phyloP scores from a whole-genome alignment of 64 coral and sea anemone genomes.

The Anthopleura sola region DNA sequence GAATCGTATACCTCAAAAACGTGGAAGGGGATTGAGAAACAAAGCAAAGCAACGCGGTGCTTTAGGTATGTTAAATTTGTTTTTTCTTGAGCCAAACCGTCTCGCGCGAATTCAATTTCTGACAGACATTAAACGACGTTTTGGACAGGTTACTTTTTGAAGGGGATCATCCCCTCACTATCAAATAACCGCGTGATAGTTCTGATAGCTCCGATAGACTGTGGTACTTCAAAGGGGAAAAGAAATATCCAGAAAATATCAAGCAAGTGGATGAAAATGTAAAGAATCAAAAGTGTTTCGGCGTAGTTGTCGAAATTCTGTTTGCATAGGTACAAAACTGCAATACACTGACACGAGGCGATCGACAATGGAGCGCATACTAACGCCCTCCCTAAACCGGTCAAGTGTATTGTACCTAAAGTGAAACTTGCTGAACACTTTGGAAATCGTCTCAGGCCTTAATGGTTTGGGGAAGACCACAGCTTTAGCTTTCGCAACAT shows the following conservation, averaged over 20 bases:
- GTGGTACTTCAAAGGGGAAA: conserved; percentile 28
- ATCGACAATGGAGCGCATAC: conserved; percentile 4
- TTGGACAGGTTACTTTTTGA: conserved; percentile 63
- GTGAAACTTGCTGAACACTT: conserved; percentile 1
- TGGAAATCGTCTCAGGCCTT: conserved; percentile 17
- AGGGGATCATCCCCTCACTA: conserved; percentile 52
- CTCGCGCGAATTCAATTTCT: conserved; percentile 59
- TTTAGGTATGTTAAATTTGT: conserved; percentile 83
- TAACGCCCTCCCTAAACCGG: conserved; percentile 27
- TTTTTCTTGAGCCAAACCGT: conserved; percentile 58
- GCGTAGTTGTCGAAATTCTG: conserved; percentile 35
- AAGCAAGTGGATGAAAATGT: conserved; percentile 12
- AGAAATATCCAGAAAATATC: conserved; percentile 31
- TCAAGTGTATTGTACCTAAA: not conserved
- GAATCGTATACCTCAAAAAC: not conserved
- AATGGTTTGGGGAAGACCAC: not conserved
- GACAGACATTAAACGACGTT: conserved; percentile 61
- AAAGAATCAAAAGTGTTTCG: conserved; percentile 20
- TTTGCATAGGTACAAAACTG: conserved; percentile 26
- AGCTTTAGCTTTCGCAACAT: conserved; percentile 29
- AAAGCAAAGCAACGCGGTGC: conserved; percentile 45
- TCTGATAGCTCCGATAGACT: conserved; percentile 32
- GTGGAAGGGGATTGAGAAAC: conserved; percentile 2
- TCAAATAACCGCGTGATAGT: conserved; percentile 65
- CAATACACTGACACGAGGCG: conserved; percentile 18